Conservation (phyloP, 2,888 invertebrate species). For the Cacoxenus indagator region DNA sequence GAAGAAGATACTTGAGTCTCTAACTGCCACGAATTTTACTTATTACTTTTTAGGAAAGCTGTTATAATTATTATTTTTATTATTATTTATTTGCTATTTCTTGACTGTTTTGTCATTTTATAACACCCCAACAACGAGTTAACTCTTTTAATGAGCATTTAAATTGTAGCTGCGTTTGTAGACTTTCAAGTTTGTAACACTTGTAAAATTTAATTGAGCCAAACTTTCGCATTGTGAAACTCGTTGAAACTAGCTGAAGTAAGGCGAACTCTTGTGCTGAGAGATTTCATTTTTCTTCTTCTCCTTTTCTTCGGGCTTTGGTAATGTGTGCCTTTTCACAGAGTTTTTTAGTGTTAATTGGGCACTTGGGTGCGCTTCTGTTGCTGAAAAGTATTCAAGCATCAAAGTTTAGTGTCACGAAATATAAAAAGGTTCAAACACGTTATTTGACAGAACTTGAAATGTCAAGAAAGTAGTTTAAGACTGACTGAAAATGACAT, state of each 20-base stretch:
- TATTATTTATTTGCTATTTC: background rate
- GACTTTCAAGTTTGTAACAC: background rate
- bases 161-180: background rate
- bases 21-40: background rate
- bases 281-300: background rate
- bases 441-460: too few relatives aligned
- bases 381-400: background rate
- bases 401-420: background rate
- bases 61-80: background rate
- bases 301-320: background rate
- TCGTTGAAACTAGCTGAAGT: background rate
- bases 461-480: too few relatives aligned
- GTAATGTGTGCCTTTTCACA: too few relatives aligned
- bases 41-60: background rate
- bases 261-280: background rate
- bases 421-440: background rate
- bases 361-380: background rate
- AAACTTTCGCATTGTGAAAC: constrained; percentile 2
- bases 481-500: too few relatives aligned
- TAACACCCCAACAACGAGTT: too few relatives aligned
- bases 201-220: constrained; percentile 6
- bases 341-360: too few relatives aligned
- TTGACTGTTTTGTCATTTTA: too few relatives aligned
- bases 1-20: background rate
- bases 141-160: background rate